Base-by-base conservation (phyloP, 2,888 invertebrate species). In the Schizaphis graminum region DNA sequence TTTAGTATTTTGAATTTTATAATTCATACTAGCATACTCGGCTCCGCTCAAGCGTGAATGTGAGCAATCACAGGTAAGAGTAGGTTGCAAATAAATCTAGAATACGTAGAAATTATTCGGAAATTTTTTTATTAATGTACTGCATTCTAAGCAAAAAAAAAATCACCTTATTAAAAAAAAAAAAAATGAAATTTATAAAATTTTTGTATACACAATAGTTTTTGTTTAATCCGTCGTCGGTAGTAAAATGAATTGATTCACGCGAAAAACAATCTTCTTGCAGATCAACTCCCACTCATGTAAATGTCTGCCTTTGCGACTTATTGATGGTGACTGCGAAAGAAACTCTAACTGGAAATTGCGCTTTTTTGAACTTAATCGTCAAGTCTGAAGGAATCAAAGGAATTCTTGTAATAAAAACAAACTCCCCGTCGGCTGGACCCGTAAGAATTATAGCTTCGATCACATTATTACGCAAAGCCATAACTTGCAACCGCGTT, bases 191-290 rank as follows among this genome's bases (percentile, higher is more conserved):
- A 85, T 85, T 44, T 85, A 85, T 44, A 85, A 85, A 85, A 44
- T 85, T 26, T 85, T 44, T 44, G 85, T 44, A 44, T 44, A 44
- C 85, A 85, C 85, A 85, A 85, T 44, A 44, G 2, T 44, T 44
- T 44, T 44, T 44, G 41, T 44, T 2, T 44, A 3, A 44, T 85
- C 44, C 7, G 24, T 85, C 85, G 3, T 89, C 44, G n/a, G 44
- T 7, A 47, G 44, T 47, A 47, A 47, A 47, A 47, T 47, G 7
- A 47, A 47, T 89, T 13, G 49, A 7, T 56, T 41, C 1, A 85
- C 26, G 89, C 35, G 56, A 56, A 89, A 53, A 89, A 89, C 89
- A 89, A 56, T 89, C 89, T 89, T 89, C 24, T 21, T 56, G 53
- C 41, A 49, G 49, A 57, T 53, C 89, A 41, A 53, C 26, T 35